These are phyloP conservation scores for Corythaixoides concolor DNA, from an alignment of 2,113 vertebrate species.

Conservation along the genomic window DNA sequence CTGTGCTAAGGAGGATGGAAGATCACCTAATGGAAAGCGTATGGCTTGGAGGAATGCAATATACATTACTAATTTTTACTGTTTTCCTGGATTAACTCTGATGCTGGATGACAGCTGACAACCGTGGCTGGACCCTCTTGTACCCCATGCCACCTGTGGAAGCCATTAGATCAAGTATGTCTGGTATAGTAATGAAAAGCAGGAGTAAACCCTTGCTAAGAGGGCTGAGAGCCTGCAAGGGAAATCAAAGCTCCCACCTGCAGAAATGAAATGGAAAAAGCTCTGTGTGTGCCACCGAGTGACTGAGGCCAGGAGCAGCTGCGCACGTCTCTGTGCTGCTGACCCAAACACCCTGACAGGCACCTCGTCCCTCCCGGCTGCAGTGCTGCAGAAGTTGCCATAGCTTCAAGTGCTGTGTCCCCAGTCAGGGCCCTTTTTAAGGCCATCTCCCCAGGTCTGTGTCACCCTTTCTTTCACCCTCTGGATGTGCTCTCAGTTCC, in stretches of 20 bases:
- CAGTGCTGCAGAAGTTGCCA: background rate
- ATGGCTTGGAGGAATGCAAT: constrained; percentile 65
- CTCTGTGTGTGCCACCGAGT: background rate
- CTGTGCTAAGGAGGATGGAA: background rate
- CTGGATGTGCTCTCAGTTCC: background rate
- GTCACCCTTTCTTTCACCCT: background rate
- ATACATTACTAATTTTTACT: constrained; percentile 69
- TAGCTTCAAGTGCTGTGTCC: fast-evolving
- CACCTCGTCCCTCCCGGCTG: fast-evolving
- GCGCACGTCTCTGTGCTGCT: background rate
- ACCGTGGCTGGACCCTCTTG: background rate
- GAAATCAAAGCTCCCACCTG: constrained; percentile 45
- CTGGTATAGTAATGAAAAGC: constrained; percentile 6
- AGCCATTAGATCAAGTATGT: constrained; percentile 35
- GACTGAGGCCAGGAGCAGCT: background rate
- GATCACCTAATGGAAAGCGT: constrained; percentile 69
- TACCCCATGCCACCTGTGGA: constrained; percentile 47
- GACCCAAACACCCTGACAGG: background rate
- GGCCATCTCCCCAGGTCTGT: background rate
- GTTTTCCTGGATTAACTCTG: constrained; percentile 68
- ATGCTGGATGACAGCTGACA: constrained; percentile 68
- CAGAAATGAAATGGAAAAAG: constrained; percentile 7
- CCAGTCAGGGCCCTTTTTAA: background rate
- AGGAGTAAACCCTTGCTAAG: background rate
- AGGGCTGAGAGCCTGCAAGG: background rate